phyloP scores from a whole-genome alignment of 2,888 invertebrate genomes.

The Cantharis rufa region DNA sequence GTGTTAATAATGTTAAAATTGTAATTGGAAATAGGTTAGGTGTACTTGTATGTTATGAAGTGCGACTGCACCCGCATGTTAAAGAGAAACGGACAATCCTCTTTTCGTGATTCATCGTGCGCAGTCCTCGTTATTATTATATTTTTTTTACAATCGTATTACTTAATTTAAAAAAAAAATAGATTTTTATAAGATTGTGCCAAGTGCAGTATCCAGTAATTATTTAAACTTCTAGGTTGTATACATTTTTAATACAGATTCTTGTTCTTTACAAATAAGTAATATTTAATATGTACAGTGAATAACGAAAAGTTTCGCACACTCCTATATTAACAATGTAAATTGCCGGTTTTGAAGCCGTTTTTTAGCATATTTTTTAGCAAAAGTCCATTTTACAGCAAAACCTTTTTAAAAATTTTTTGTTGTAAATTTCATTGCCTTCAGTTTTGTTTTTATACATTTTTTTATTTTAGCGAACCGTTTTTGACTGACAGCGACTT shows the following conservation, averaged over 20 bases:
- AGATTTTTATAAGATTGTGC: background rate
- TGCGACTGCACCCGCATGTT: background rate
- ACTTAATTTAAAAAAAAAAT: background rate
- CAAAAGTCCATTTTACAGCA: too few relatives aligned
- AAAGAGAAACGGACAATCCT: background rate
- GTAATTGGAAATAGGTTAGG: background rate
- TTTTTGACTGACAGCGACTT: too few relatives aligned
- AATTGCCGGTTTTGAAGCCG: too few relatives aligned
- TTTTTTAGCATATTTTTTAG: too few relatives aligned
- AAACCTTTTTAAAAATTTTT: too few relatives aligned
- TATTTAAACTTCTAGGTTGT: background rate
- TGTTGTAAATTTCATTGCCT: too few relatives aligned
- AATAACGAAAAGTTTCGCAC: too few relatives aligned
- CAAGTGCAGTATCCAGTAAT: background rate
- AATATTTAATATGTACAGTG: too few relatives aligned
- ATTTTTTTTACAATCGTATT: background rate
- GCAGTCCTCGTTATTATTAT: background rate
- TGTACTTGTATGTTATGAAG: background rate
- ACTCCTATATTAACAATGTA: too few relatives aligned
- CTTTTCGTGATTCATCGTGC: background rate
- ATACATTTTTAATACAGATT: background rate
- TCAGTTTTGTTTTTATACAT: too few relatives aligned
- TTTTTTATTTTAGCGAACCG: too few relatives aligned
- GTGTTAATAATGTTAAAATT: background rate
- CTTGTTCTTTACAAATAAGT: too few relatives aligned